Base-by-base conservation (phyloP, 2,888 invertebrate genomes). In the Nebria salina region DNA sequence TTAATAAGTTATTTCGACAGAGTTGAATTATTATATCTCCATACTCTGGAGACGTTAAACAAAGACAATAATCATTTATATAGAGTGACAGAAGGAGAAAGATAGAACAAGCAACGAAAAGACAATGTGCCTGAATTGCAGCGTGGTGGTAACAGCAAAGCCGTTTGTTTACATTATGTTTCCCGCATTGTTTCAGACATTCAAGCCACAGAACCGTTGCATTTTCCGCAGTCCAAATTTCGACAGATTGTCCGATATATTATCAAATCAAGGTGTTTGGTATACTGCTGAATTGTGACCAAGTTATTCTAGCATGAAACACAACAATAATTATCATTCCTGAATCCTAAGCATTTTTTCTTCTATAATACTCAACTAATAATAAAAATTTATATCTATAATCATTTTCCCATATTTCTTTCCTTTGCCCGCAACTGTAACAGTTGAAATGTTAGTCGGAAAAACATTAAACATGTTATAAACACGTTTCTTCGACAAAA, bases 121-220 rank as follows among this genome's bases (percentile, higher is more conserved):
- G 54, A 4, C 54, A 54, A 4, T 54, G 7, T 54, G 54, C 54
- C 54, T 54, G 54, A 54, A 54, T 54, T 54, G 54, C 54, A 54
- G 54, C 54, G 54, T 54, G 13, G 54, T 54, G 54, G 54, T 54
- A 54, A 54, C 54, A 80, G 70, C 43, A 68, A 43, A 80, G 43
- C 54, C 75, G 70, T 80, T 79, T 80, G 75, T 75, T 80, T 64
- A 80, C 68, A 43, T 79, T 79, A 76, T 76, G 70, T 77, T 65
- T 78, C 41, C 65, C 54, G 73, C 75, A 80, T 80, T 80, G 80
- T 80, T 80, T 34, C 72, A 80, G 80, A 80, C 41, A 70, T 80
- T 65, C 80, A 80, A 70, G 80, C 80, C 72, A 80, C 80, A 70
- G 80, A 75, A 75, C 80, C 80, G 42, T 75, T 80, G 8, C 75